Evolutionary conservation across 2,888 invertebrate species (phyloP).

Genomic region (Synergus japonicus): DNA sequence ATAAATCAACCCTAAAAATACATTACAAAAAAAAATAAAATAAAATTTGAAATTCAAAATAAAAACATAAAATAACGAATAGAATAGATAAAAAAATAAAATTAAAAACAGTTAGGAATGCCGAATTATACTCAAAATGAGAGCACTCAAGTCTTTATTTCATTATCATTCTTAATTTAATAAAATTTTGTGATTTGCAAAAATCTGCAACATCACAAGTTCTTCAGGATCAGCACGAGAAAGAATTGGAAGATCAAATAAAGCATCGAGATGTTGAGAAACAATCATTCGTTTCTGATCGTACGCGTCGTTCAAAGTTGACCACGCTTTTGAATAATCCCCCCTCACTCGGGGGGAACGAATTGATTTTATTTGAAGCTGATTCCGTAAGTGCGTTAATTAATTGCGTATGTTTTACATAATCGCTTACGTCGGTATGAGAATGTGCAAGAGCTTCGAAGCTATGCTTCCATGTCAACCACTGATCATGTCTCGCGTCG

Average conservation of each 20-base stretch:
- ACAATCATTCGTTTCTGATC: slow-evolving; percentile 50
- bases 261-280: slow-evolving; percentile 44
- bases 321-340: slow-evolving; percentile 46
- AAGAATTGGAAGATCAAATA: slow-evolving; percentile 16
- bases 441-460: slow-evolving; percentile 51
- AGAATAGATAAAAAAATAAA: too few species aligned
- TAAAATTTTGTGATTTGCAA: too few species aligned
- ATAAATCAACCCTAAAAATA: too few species aligned
- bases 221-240: slow-evolving; percentile 34
- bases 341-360: slow-evolving; percentile 47
- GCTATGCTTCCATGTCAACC: slow-evolving; percentile 52
- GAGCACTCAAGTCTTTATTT: too few species aligned
- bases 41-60: too few species aligned
- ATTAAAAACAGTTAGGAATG: too few species aligned
- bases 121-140: too few species aligned
- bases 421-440: slow-evolving; percentile 40
- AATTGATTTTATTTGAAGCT: slow-evolving; percentile 52
- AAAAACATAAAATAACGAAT: too few species aligned
- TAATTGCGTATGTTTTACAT: slow-evolving; percentile 16
- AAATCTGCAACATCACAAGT: too few species aligned
- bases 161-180: too few species aligned
- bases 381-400: slow-evolving; percentile 51
- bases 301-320: slow-evolving; percentile 49
- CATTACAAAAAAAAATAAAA: too few species aligned
- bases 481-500: slow-evolving; percentile 49